Evolutionary conservation across 2,797 vertebrate genomes (phyloP).

Genomic region (Micrastur ruficollis): DNA sequence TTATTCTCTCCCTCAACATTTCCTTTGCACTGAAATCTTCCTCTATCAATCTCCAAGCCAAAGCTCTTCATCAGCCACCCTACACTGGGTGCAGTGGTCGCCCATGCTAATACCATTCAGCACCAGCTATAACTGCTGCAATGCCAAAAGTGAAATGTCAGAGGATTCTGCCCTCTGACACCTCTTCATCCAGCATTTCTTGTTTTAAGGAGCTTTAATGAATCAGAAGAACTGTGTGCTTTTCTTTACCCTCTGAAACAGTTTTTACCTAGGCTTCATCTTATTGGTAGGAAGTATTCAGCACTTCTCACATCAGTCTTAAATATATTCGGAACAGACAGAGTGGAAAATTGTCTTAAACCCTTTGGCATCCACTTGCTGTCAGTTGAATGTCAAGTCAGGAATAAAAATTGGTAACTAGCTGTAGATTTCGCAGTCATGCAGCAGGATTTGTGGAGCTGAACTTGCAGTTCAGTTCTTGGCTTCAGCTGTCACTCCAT

Average conservation of each 20-base stretch:
- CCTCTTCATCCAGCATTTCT: not conserved
- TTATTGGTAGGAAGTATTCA: not conserved
- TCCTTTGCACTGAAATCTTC: not conserved
- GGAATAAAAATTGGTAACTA: conserved; percentile 56
- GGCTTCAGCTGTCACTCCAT: conserved; percentile 39
- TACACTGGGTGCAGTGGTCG: rapidly evolving
- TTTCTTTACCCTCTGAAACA: not conserved
- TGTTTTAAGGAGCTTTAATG: not conserved
- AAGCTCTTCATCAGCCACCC: not conserved
- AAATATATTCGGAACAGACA: conserved; percentile 36
- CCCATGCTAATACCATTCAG: rapidly evolving
- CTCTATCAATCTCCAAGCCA: not conserved
- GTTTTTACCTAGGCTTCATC: not conserved
- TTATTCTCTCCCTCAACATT: not conserved
- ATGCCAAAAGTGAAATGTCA: not conserved
- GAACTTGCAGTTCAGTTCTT: conserved; percentile 39
- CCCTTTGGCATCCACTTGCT: conserved; percentile 54
- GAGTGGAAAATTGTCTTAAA: conserved; percentile 62
- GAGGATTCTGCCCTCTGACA: not conserved
- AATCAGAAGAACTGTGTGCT: not conserved
- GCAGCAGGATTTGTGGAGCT: conserved; percentile 47
- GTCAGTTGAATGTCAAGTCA: conserved; percentile 48
- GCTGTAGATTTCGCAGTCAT: conserved; percentile 39
- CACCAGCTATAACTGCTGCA: not conserved
- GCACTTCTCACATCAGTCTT: not conserved